Evolutionary conservation across 2,113 vertebrate species (phyloP).

Genomic region (Neomonachus schauinslandi): DNA sequence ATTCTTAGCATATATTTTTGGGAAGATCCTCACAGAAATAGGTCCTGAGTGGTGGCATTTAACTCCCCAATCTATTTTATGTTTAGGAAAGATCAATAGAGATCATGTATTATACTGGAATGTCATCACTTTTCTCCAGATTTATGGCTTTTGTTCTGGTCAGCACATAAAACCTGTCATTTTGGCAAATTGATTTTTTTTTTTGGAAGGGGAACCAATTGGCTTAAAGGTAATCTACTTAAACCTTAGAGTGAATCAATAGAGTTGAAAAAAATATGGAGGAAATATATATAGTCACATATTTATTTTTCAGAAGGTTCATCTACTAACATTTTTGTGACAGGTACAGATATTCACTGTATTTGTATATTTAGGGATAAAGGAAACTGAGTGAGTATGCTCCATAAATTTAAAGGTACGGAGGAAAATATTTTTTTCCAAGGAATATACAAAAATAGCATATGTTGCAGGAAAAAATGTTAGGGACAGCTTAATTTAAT

Average conservation of each 20-base stretch:
- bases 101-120: background rate
- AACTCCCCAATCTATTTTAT: background rate
- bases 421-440: background rate
- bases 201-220: background rate
- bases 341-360: background rate
- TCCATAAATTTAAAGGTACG: background rate
- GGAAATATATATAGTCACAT: background rate
- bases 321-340: background rate
- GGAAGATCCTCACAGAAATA: background rate
- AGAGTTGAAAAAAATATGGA: background rate
- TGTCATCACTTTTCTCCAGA: background rate
- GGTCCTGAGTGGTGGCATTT: background rate
- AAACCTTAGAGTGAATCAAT: background rate
- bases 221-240: background rate
- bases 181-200: background rate
- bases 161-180: background rate
- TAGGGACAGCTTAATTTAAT: background rate
- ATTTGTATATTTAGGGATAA: background rate
- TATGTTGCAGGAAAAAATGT: background rate
- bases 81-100: background rate
- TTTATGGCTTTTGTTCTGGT: background rate
- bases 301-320: background rate
- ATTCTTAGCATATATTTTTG: background rate
- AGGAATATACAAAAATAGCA: background rate
- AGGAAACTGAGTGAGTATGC: background rate